These are phyloP conservation scores for Polyergus mexicanus DNA, from an alignment of 1,140 invertebrate genomes.

Conservation along the genomic window DNA sequence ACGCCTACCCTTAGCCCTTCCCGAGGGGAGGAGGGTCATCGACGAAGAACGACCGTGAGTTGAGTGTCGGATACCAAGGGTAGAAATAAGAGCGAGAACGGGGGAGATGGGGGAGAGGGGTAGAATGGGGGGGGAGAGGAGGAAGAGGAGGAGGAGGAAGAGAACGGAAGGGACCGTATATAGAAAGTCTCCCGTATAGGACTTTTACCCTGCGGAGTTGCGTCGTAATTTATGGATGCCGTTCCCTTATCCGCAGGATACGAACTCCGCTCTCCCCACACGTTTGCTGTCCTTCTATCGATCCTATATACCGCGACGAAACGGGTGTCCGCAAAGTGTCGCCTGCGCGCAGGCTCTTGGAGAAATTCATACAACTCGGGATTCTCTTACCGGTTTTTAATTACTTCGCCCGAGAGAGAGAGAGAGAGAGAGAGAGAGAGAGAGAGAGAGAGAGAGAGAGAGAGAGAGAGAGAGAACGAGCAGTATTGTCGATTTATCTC, in stretches of 20 bases:
- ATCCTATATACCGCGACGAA: slow-evolving; percentile 84
- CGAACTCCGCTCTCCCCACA: slow-evolving; percentile 85
- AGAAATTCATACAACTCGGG: neutral
- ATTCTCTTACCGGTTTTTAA: neutral
- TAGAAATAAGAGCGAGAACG: slow-evolving; percentile 44
- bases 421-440: no score
- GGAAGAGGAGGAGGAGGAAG: slow-evolving; percentile 53
- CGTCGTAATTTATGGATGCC: slow-evolving; percentile 86
- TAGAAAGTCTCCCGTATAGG: slow-evolving; percentile 84
- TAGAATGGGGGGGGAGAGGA: neutral
- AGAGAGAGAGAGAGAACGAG: no score
- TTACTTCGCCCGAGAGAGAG: no score
- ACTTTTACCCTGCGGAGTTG: slow-evolving; percentile 86
- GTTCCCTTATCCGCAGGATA: slow-evolving; percentile 86
- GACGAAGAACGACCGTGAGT: slow-evolving; percentile 54
- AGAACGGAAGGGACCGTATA: slow-evolving; percentile 74
- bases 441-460: no score
- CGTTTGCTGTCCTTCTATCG: slow-evolving; percentile 85
- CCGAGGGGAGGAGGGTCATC: slow-evolving; percentile 57
- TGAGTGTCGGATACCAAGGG: slow-evolving; percentile 60
- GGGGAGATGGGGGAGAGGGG: neutral
- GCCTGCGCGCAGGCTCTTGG: neutral
- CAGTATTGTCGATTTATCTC: neutral
- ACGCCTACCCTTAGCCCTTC: slow-evolving; percentile 83
- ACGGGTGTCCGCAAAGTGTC: slow-evolving; percentile 80